Conservation (phyloP, 2,113 vertebrate genomes). For the Cinclus mexicanus region DNA sequence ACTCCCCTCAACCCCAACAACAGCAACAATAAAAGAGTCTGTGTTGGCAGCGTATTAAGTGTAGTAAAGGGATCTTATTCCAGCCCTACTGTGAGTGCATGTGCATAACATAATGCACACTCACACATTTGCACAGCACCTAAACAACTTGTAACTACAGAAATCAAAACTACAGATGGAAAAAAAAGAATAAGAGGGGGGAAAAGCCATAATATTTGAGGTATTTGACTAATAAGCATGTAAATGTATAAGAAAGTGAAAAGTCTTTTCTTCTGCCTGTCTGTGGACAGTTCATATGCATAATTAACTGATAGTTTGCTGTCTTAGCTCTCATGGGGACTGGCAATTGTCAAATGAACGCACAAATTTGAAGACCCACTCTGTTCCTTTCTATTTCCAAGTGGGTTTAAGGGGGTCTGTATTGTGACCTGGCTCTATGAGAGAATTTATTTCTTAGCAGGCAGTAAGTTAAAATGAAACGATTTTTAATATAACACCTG, state of each 20-base stretch:
- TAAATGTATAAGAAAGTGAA: neutral
- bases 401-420: neutral
- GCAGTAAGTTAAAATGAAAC: neutral
- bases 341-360: neutral
- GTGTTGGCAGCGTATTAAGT: neutral
- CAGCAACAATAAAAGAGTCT: neutral
- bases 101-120: accelerated
- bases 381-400: neutral
- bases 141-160: neutral
- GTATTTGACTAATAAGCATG: neutral
- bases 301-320: neutral
- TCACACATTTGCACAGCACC: neutral
- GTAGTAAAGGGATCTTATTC: neutral
- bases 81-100: too few species aligned
- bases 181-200: neutral
- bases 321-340: neutral
- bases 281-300: neutral
- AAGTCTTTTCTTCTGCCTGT: neutral
- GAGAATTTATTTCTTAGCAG: neutral
- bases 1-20: neutral
- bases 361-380: neutral
- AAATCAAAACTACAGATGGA: neutral
- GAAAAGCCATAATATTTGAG: neutral
- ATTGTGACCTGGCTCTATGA: neutral
- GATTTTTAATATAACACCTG: neutral